These are phyloP conservation scores for Eubucco bourcierii DNA, from an alignment of 2,113 vertebrate genomes.

Conservation along the genomic window DNA sequence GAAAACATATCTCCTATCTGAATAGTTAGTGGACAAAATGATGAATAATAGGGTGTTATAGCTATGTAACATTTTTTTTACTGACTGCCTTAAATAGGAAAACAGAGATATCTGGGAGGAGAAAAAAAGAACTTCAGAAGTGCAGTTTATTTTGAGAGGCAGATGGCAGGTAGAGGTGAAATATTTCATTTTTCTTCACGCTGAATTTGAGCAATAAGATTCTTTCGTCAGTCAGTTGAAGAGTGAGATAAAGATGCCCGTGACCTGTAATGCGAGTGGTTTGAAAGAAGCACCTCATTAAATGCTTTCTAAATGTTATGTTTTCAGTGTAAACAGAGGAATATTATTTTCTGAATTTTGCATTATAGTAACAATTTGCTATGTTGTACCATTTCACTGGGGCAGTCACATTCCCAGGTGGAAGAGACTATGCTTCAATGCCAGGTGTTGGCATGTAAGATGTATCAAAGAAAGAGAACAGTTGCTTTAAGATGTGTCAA, in stretches of 20 bases:
- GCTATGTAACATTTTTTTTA: neutral
- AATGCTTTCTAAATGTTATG: neutral
- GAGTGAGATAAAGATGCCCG: neutral
- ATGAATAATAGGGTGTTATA: neutral
- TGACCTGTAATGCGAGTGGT: neutral
- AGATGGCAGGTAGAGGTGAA: neutral
- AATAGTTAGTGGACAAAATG: neutral
- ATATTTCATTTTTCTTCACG: neutral
- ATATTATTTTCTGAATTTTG: constrained; percentile 18
- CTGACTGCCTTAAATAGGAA: neutral
- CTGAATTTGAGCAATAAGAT: neutral
- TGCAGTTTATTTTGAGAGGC: neutral
- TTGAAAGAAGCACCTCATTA: neutral
- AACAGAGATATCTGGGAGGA: neutral
- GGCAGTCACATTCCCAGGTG: neutral
- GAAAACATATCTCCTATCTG: neutral
- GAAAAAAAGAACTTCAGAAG: neutral
- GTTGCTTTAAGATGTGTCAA: too few relatives aligned
- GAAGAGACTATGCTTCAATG: neutral
- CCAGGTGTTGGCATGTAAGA: neutral
- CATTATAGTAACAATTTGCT: neutral
- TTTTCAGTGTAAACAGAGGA: neutral
- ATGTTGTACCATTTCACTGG: neutral
- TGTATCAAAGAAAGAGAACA: neutral
- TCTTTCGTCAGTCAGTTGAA: neutral